Evolutionary conservation across 1,140 invertebrate species (phyloP).

Genomic region (Euura saliciscinereae): DNA sequence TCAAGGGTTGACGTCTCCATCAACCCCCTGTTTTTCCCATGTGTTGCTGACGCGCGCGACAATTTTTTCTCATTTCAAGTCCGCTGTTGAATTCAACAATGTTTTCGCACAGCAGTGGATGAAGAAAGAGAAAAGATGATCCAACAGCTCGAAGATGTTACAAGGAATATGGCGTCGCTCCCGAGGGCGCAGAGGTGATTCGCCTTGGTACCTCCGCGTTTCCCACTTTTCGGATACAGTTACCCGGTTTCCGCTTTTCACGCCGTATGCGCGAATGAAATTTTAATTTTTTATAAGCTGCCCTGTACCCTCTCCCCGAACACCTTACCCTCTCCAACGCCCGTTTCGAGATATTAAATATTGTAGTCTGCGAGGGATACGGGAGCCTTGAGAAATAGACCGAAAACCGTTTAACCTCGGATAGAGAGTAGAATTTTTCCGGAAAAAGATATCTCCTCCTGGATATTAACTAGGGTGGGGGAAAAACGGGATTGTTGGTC

Average conservation of each 20-base stretch:
- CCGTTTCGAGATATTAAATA: slow-evolving; percentile 50
- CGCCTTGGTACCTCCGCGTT: slow-evolving; percentile 23
- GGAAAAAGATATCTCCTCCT: background rate
- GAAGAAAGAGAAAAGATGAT: background rate
- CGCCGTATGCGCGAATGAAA: slow-evolving; percentile 48
- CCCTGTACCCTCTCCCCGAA: slow-evolving; percentile 16
- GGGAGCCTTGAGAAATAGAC: slow-evolving; percentile 13
- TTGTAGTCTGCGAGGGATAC: slow-evolving; percentile 20
- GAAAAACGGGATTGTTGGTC: background rate
- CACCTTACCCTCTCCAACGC: background rate
- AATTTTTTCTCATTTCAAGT: too few species aligned
- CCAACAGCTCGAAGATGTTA: background rate
- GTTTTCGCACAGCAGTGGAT: too few species aligned
- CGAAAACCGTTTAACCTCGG: background rate
- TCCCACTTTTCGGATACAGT: slow-evolving; percentile 24
- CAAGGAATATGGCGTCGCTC: background rate
- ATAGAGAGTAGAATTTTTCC: background rate
- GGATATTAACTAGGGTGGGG: background rate
- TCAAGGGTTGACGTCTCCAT: too few species aligned
- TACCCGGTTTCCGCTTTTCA: slow-evolving; percentile 19
- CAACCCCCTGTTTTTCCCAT: too few species aligned
- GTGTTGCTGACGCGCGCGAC: too few species aligned
- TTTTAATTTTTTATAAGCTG: slow-evolving; percentile 58
- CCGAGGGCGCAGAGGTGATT: slow-evolving; percentile 36
- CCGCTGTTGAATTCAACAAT: too few species aligned